Evolutionary conservation across 2,113 vertebrate genomes (phyloP), one percentile per base, ranked within the genome.

Genomic region (Rhineura floridana): DNA sequence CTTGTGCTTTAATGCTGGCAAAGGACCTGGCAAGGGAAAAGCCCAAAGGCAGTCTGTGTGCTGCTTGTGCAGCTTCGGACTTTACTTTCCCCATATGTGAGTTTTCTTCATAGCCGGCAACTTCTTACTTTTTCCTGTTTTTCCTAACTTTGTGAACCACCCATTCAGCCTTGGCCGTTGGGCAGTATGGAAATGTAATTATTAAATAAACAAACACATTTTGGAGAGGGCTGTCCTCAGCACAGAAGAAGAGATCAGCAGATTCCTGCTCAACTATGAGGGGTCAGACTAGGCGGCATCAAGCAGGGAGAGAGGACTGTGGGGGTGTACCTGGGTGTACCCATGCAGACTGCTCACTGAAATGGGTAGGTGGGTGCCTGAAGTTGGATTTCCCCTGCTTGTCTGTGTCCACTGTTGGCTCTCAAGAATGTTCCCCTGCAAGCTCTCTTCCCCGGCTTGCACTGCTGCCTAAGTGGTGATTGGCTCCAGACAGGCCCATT

Each of bases 401-500:
- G 39, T 30, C 69, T 39, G 23, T 11, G 25, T 30, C 28, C 39
- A 36, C 44, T 13, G 3, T 48, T 72, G 46, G 13, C 67, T 39
- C 23, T 9, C 17, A 30, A n/a, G 55, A 59, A 59, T 7, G 46
- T 36, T 55, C 52, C 50, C 46, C 30, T 15, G 33, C 52, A 33
- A 36, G 6, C 48, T 50, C 48, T 17, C 39, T 19, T 36, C 39
- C 48, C n/a, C 33, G 23, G 12, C 9, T 72, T 52, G 48, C n/a
- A 46, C 7, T 33, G 15, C 3, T 46, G 63, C n/a, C 36, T 6
- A 21, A 39, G 46, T 80, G 76, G 42, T 85, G 77, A 0, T 44
- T 0, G 1, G 59, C 59, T 84, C 11, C 0, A 0, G 46, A n/a
- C 6, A 36, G n/a, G 50, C 73, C 46, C 25, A 10, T n/a, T 19